Conservation (phyloP, 1,140 invertebrate genomes). For the Steinernema khuongi region DNA sequence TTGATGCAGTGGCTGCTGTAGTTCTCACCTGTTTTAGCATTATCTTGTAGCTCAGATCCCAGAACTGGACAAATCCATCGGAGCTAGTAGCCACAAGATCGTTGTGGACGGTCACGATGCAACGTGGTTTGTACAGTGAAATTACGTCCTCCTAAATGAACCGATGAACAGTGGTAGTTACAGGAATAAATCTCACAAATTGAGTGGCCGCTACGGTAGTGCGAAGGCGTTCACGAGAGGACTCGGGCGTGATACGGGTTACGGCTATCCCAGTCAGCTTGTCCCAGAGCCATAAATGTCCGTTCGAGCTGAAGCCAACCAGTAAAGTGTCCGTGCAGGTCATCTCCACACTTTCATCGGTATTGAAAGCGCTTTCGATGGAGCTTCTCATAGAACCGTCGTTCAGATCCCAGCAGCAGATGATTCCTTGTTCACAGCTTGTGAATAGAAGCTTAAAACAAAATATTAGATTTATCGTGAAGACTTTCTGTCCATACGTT, state of each 20-base stretch:
- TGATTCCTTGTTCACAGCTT: conserved; percentile 37
- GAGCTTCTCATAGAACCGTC: conserved; percentile 33
- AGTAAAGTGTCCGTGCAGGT: conserved; percentile 26
- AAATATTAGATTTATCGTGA: too few species aligned
- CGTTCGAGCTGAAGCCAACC: conserved; percentile 25
- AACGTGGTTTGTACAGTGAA: not conserved
- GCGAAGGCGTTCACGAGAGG: conserved; percentile 22
- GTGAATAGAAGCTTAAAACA: conserved; percentile 41
- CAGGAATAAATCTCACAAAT: too few species aligned
- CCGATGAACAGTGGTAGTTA: conserved; percentile 16
- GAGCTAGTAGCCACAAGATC: conserved; percentile 14
- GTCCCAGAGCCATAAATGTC: conserved; percentile 28
- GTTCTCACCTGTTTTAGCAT: conserved; percentile 29
- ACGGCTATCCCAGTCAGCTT: conserved; percentile 16
- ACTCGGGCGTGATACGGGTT: conserved; percentile 6
- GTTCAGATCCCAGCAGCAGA: conserved; percentile 44
- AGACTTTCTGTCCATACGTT: too few species aligned
- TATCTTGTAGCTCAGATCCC: conserved; percentile 24
- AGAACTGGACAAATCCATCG: conserved; percentile 30
- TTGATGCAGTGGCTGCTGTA: not conserved
- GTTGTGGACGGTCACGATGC: not conserved
- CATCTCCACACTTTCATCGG: conserved; percentile 21
- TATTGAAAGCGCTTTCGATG: conserved; percentile 12
- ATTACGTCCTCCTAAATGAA: not conserved
- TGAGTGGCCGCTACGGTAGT: not conserved